Conservation (phyloP, 2,797 vertebrate species). For the Podargus strigoides region DNA sequence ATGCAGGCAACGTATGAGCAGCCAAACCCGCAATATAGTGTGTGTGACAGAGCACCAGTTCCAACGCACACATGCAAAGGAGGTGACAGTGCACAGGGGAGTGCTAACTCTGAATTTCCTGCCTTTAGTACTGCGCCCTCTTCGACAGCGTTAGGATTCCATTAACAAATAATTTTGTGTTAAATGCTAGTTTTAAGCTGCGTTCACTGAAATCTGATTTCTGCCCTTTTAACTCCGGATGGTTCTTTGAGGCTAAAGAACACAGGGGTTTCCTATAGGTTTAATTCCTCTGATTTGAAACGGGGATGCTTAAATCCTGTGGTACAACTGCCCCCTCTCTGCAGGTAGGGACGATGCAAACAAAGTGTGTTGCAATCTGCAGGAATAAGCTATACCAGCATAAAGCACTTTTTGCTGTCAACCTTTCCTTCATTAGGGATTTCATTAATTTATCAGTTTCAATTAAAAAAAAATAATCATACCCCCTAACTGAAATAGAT, state of each 20-base stretch:
- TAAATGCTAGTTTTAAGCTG: neutral
- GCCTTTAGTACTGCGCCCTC: neutral
- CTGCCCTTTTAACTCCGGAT: neutral
- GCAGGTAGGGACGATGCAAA: neutral
- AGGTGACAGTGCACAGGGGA: neutral
- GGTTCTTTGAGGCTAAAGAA: neutral
- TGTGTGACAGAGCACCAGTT: neutral
- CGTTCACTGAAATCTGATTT: neutral
- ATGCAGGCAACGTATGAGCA: accelerated
- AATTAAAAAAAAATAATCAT: neutral
- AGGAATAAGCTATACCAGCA: neutral
- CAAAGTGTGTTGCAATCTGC: neutral
- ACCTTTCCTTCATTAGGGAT: neutral
- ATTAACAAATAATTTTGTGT: neutral
- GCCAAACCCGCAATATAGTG: accelerated
- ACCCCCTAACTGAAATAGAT: neutral
- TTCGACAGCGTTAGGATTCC: neutral
- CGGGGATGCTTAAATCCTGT: neutral
- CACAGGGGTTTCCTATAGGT: neutral
- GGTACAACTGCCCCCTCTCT: neutral
- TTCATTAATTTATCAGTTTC: neutral
- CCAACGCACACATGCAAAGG: accelerated
- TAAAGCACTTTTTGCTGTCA: neutral
- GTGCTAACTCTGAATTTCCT: slow-evolving; percentile 11
- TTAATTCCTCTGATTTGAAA: neutral